Conservation (phyloP, 2,797 vertebrate species). For the Epinephelus awoara region DNA sequence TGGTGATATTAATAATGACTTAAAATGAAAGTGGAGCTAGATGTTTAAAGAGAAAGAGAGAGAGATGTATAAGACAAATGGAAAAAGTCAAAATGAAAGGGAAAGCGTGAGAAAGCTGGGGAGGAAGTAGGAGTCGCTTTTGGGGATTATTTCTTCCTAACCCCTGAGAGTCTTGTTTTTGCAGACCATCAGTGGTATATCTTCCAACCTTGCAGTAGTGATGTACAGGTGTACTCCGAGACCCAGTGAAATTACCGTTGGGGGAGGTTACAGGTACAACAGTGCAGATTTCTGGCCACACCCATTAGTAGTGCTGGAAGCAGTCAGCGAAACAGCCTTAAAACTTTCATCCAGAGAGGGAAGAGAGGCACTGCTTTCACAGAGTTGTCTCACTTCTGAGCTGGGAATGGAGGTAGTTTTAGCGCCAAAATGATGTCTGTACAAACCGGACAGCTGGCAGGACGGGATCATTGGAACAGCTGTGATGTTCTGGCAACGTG, state of each 20-base stretch:
- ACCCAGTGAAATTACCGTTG: no score
- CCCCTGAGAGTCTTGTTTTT: no score
- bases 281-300: background rate
- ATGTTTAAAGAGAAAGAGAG: background rate
- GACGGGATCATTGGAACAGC: no score
- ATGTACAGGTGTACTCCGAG: background rate
- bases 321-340: background rate
- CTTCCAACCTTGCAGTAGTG: background rate
- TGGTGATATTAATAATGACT: constrained; percentile 15
- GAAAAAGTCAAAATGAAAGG: background rate
- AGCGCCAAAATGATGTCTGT: no score
- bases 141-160: background rate
- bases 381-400: no score
- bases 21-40: constrained; percentile 35
- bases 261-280: background rate
- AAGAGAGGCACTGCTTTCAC: no score
- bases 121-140: background rate
- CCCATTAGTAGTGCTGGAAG: background rate
- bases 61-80: background rate
- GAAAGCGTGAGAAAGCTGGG: background rate
- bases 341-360: background rate
- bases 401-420: no score
- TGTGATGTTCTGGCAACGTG: no score
- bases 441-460: no score
- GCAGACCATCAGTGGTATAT: background rate